Percentiles rank a stretch among this genome's conserved stretches.
Evolutionary conservation across 1,140 invertebrate species (phyloP).

Genomic region (Andrena cerasifolii): DNA sequence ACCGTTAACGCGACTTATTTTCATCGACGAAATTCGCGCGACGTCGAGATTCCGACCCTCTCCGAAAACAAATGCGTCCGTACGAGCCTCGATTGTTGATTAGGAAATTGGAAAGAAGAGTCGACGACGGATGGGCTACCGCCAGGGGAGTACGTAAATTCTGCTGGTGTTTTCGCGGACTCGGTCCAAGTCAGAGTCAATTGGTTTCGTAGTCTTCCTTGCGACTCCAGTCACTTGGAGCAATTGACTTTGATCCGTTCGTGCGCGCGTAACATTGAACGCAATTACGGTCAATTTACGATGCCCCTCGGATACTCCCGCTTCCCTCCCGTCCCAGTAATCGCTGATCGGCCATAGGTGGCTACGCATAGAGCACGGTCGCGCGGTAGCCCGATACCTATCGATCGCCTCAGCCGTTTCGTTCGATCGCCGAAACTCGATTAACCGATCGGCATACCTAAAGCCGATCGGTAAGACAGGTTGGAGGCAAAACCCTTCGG

Average conservation of each 20-base stretch:
- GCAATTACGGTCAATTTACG: constrained; percentile 80
- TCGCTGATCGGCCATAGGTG: constrained; percentile 54
- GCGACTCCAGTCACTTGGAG: constrained; percentile 65
- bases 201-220: constrained; percentile 62
- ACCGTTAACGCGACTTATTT: constrained; percentile 45
- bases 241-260: constrained; percentile 80
- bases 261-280: constrained; percentile 79
- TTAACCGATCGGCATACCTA: too few relatives aligned
- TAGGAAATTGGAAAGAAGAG: background rate
- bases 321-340: constrained; percentile 38
- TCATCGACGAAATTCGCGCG: constrained; percentile 32
- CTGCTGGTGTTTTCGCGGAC: background rate
- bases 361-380: constrained; percentile 56
- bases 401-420: constrained; percentile 46
- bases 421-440: constrained; percentile 48
- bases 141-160: constrained; percentile 1
- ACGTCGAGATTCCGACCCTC: background rate
- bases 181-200: constrained; percentile 60
- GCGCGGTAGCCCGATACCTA: constrained; percentile 4
- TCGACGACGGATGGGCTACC: background rate
- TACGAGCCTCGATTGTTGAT: background rate
- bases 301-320: constrained; percentile 61
- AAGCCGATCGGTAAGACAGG: too few relatives aligned
- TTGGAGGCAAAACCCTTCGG: background rate
- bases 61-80: background rate